Percentiles rank a stretch among this genome's conserved stretches.
phyloP scores from a whole-genome alignment of 2,113 vertebrate genomes.

The Onychorhynchus coronatus region DNA sequence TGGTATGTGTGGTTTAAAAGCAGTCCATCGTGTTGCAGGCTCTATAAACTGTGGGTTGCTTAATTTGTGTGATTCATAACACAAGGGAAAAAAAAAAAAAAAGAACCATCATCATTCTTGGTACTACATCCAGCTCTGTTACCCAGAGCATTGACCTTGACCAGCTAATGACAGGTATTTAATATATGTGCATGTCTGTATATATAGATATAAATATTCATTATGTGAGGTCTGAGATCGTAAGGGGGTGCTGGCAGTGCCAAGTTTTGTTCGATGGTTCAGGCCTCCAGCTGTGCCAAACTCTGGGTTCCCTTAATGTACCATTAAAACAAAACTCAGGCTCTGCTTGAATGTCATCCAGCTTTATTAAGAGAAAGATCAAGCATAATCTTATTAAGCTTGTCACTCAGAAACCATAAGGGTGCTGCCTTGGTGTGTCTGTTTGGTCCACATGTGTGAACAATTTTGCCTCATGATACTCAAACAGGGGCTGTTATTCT shows the following conservation, averaged over 20 bases:
- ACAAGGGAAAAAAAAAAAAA: not conserved
- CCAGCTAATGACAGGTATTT: constrained; percentile 56
- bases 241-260: constrained; percentile 31
- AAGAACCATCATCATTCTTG: constrained; percentile 16
- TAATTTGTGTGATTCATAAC: constrained; percentile 47
- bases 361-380: constrained; percentile 64
- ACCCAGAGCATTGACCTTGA: constrained; percentile 46
- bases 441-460: constrained; percentile 26
- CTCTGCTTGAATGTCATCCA: constrained; percentile 59
- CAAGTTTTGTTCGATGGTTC: constrained; percentile 17
- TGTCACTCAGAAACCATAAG: constrained; percentile 54
- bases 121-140: constrained; percentile 17
- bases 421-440: constrained; percentile 35
- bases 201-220: constrained; percentile 57
- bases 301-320: constrained; percentile 31
- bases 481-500: constrained; percentile 38
- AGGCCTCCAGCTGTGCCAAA: constrained; percentile 53
- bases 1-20: constrained; percentile 47
- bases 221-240: constrained; percentile 25
- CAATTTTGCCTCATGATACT: constrained; percentile 28
- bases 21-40: constrained; percentile 30
- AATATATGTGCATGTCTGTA: not conserved
- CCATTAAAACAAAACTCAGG: constrained; percentile 39
- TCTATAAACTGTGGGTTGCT: constrained; percentile 21
- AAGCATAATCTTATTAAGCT: constrained; percentile 58